phyloP scores from a whole-genome alignment of 2,797 vertebrate species.

The Malacoctenus gilli region DNA sequence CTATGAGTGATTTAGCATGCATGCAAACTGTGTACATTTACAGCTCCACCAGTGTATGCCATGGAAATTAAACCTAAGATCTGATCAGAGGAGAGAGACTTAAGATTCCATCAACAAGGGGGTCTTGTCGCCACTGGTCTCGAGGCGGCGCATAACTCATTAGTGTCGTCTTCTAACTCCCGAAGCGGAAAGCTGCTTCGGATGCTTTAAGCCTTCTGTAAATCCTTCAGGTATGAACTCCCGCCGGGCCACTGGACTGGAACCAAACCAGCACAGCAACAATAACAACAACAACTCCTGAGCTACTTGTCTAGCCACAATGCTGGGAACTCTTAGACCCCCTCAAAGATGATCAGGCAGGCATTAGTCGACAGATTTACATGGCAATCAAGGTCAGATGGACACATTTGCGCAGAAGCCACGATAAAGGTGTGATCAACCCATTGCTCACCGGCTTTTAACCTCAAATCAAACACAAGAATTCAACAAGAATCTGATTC shows the following conservation, averaged over 20 bases:
- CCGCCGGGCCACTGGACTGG: slow-evolving; percentile 18
- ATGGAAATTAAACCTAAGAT: too few relatives aligned
- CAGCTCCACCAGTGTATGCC: slow-evolving; percentile 23
- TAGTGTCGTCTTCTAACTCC: slow-evolving; percentile 35
- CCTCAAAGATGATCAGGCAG: too few relatives aligned
- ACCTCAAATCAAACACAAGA: too few relatives aligned
- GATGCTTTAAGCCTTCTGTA: slow-evolving; percentile 64
- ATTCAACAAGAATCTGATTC: too few relatives aligned
- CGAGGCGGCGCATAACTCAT: slow-evolving; percentile 39
- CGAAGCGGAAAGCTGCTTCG: slow-evolving; percentile 50
- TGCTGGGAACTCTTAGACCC: not conserved
- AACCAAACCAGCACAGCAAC: slow-evolving; percentile 38
- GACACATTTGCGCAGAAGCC: too few relatives aligned
- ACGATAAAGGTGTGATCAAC: too few relatives aligned
- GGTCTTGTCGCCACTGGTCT: slow-evolving; percentile 5
- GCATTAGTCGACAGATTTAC: not conserved
- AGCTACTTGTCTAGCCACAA: not conserved
- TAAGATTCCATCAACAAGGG: slow-evolving; percentile 10
- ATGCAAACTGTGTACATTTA: slow-evolving; percentile 29
- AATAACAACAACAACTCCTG: slow-evolving; percentile 40
- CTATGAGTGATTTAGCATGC: slow-evolving; percentile 17
- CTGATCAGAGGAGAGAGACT: not conserved
- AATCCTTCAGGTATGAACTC: slow-evolving; percentile 64
- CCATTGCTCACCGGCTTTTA: too few relatives aligned
- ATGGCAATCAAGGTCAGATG: too few relatives aligned